Conservation (phyloP, 1,140 invertebrate genomes). For the Condylostylus longicornis region DNA sequence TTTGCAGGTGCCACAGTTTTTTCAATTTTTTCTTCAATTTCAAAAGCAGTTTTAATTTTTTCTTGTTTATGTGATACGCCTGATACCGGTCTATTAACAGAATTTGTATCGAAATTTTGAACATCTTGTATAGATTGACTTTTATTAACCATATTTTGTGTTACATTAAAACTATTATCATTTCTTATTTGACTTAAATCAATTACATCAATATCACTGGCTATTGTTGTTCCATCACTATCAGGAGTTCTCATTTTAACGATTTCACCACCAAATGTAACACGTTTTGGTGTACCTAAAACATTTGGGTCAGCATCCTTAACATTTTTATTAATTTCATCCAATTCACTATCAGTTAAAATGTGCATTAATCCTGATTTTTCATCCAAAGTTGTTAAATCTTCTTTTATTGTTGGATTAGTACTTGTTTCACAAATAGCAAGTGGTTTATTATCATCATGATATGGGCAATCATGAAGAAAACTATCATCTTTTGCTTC, state of each 20-base stretch:
- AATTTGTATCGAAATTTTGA: too few species aligned
- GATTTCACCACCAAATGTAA: conserved; percentile 67
- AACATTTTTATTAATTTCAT: conserved; percentile 33
- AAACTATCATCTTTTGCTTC: conserved; percentile 41
- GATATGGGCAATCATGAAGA: conserved; percentile 23
- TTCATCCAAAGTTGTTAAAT: conserved; percentile 1
- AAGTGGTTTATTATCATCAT: conserved; percentile 32
- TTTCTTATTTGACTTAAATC: conserved; percentile 1
- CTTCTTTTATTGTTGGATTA: conserved; percentile 10
- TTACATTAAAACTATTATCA: neutral
- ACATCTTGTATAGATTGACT: too few species aligned
- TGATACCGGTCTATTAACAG: too few species aligned
- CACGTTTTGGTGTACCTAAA: conserved; percentile 40
- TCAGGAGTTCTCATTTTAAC: conserved; percentile 70
- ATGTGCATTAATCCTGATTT: conserved; percentile 37
- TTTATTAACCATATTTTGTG: neutral
- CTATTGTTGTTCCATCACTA: conserved; percentile 41
- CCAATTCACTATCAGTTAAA: conserved; percentile 39
- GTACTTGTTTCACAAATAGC: too few species aligned
- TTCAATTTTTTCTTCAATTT: too few species aligned
- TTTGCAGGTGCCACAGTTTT: neutral
- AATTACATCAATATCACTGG: conserved; percentile 33
- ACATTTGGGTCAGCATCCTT: conserved; percentile 17
- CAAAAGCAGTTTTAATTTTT: too few species aligned
- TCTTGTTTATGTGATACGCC: too few species aligned